Conservation (phyloP, 1,140 invertebrate species). For the Drosophila saltans region DNA sequence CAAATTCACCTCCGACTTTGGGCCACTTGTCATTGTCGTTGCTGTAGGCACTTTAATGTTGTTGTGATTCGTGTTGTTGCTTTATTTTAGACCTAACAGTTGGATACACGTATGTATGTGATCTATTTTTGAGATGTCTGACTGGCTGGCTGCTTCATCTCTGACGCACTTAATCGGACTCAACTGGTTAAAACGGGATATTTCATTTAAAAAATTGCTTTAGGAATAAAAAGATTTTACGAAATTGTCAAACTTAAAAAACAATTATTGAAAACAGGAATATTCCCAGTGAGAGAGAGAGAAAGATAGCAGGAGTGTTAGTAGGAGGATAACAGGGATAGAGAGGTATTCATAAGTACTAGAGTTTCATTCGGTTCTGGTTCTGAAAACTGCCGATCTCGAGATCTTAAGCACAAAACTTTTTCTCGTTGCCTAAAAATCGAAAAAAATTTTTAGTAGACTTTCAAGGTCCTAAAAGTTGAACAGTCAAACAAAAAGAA, state of each 20-base stretch:
- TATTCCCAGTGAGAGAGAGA: not conserved
- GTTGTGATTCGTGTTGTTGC: not conserved
- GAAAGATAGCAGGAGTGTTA: not conserved
- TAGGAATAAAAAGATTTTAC: not conserved
- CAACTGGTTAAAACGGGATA: slow-evolving; percentile 4
- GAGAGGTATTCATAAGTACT: too few relatives aligned
- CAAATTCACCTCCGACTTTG: slow-evolving; percentile 4
- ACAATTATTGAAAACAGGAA: not conserved
- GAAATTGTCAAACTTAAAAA: slow-evolving; percentile 7
- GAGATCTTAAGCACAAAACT: too few relatives aligned
- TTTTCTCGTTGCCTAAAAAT: too few relatives aligned
- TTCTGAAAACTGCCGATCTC: too few relatives aligned
- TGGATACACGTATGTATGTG: not conserved
- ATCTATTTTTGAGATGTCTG: slow-evolving; percentile 19
- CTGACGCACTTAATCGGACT: slow-evolving; percentile 8
- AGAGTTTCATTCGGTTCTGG: too few relatives aligned
- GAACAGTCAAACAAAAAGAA: not conserved
- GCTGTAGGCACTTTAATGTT: too few relatives aligned
- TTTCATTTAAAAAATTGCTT: not conserved
- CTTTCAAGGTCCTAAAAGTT: slow-evolving; percentile 1
- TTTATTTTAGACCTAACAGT: too few relatives aligned
- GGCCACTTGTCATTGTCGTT: not conserved
- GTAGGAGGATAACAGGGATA: too few relatives aligned
- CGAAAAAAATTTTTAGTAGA: not conserved
- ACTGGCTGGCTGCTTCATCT: slow-evolving; percentile 14